Evolutionary conservation across 2,113 vertebrate genomes (phyloP).

Genomic region (Tachysurus vachellii): DNA sequence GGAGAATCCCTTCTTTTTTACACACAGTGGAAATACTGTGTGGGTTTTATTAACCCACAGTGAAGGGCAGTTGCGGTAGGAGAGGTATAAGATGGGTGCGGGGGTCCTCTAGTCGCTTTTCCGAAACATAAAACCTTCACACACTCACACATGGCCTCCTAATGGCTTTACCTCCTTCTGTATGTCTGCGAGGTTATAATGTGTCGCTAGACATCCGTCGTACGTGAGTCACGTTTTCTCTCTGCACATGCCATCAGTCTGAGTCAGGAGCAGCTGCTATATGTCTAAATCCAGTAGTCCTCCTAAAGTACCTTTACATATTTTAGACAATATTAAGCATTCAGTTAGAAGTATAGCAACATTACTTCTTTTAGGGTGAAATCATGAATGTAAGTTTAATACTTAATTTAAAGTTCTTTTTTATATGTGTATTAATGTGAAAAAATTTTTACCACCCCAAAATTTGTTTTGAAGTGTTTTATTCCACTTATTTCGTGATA

Average conservation of each 20-base stretch:
- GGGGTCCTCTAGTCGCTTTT: neutral
- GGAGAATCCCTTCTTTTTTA: conserved; percentile 21
- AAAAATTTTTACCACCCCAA: neutral
- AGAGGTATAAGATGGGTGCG: neutral
- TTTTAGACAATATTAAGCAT: neutral
- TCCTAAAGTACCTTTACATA: neutral
- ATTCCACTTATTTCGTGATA: neutral
- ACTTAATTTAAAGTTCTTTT: neutral
- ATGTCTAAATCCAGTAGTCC: neutral
- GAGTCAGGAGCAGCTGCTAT: conserved; percentile 1
- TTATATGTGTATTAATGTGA: neutral
- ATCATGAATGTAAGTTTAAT: neutral
- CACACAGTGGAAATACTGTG: conserved; percentile 22
- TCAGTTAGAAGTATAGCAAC: neutral
- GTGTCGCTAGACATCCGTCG: conserved; percentile 13
- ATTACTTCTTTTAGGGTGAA: neutral
- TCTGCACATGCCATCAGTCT: neutral
- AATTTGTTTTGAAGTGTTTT: neutral
- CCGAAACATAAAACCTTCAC: neutral
- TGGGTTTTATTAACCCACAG: conserved; percentile 12
- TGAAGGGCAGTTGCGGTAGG: neutral
- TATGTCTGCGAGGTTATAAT: conserved; percentile 28
- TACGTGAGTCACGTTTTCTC: conserved; percentile 20
- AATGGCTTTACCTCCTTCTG: conserved; percentile 27
- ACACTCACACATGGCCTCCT: neutral